These are phyloP conservation scores for Euproctis similis DNA, from an alignment of 2,888 invertebrate genomes.

Conservation along the genomic window DNA sequence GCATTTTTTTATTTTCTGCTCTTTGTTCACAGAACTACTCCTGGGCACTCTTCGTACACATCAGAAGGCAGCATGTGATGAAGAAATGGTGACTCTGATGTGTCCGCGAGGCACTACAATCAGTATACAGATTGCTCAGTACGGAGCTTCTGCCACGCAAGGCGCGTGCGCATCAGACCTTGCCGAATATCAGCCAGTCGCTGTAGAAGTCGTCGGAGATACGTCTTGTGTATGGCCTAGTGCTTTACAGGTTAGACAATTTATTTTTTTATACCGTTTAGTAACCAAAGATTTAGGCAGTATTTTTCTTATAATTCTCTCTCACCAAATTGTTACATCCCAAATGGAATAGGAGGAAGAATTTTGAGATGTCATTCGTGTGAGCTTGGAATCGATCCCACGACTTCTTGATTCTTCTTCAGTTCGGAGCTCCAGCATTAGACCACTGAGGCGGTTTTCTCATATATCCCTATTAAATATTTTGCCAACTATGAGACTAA, in stretches of 20 bases:
- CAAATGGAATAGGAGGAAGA: too few species aligned
- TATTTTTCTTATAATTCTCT: too few species aligned
- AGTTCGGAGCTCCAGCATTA: background rate
- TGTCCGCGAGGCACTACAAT: constrained; percentile 95
- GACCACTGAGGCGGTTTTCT: background rate
- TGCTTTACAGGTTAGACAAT: constrained; percentile 81
- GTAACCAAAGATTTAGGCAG: too few species aligned
- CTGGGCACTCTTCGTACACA: constrained; percentile 93
- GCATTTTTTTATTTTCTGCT: too few species aligned
- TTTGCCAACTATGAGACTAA: too few species aligned
- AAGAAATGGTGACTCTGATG: constrained; percentile 88
- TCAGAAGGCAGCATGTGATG: constrained; percentile 94
- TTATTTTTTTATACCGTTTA: too few species aligned
- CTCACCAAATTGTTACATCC: too few species aligned
- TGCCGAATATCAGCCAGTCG: constrained; percentile 67
- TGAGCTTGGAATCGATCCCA: too few species aligned
- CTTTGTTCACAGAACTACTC: constrained; percentile 83
- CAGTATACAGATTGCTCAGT: constrained; percentile 92
- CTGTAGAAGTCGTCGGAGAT: constrained; percentile 75
- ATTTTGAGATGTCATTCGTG: too few species aligned
- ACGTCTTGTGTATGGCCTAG: constrained; percentile 85
- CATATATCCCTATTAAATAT: too few species aligned
- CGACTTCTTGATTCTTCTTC: too few species aligned
- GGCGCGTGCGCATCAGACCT: constrained; percentile 67
- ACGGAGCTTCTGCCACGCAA: constrained; percentile 80